phyloP scores from a whole-genome alignment of 2,888 invertebrate species.

The Diaprepes abbreviatus region DNA sequence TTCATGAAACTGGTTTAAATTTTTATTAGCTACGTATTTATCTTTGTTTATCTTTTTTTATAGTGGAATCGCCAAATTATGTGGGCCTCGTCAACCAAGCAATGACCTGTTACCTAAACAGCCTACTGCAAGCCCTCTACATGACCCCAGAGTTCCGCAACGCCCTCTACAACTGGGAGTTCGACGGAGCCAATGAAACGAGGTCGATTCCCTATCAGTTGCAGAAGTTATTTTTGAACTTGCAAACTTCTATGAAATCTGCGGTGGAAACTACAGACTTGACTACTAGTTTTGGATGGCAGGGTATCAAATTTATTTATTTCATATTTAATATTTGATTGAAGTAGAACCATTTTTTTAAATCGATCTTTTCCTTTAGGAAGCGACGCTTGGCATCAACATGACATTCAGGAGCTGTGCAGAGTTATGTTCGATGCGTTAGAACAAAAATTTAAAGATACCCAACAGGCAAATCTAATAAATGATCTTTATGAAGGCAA shows the following conservation, averaged over 20 bases:
- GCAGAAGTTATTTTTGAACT: conserved; percentile 86
- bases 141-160: conserved; percentile 96
- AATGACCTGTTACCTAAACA: conserved; percentile 94
- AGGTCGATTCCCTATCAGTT: conserved; percentile 89
- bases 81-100: conserved; percentile 91
- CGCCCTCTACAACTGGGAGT: conserved; percentile 88
- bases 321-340: too few species aligned
- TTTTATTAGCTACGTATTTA: too few species aligned
- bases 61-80: conserved; percentile 66
- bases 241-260: conserved; percentile 84
- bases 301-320: conserved; percentile 67
- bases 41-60: too few species aligned
- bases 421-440: conserved; percentile 92
- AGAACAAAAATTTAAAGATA: conserved; percentile 86
- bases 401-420: conserved; percentile 91
- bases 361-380: conserved; percentile 35
- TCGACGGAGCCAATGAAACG: conserved; percentile 77
- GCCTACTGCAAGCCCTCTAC: conserved; percentile 86
- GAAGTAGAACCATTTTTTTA: too few species aligned
- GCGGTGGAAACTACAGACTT: conserved; percentile 90
- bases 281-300: conserved; percentile 92
- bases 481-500: conserved; percentile 81
- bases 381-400: conserved; percentile 92
- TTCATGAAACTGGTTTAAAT: too few species aligned
- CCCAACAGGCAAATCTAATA: conserved; percentile 85